Percentiles rank a stretch among this genome's conserved stretches.
Evolutionary conservation across 1,140 invertebrate genomes (phyloP).

Genomic region (Drosophila tsacasi): DNA sequence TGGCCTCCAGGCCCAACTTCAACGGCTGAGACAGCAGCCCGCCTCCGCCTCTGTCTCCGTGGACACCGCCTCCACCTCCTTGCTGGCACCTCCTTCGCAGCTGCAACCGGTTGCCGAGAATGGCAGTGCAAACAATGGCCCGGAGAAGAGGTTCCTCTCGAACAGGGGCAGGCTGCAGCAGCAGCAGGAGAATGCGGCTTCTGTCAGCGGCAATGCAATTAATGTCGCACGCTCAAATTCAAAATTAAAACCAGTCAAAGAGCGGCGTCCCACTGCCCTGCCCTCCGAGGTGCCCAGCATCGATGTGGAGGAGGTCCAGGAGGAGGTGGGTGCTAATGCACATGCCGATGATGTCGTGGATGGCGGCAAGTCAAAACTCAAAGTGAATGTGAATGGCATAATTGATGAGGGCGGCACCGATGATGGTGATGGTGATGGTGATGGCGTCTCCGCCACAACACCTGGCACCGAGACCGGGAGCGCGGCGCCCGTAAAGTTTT

Average conservation of each 20-base stretch:
- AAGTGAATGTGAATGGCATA: slow-evolving; percentile 78
- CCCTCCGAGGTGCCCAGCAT: slow-evolving; percentile 70
- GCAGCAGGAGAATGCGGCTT: slow-evolving; percentile 7
- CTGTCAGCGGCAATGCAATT: slow-evolving; percentile 69
- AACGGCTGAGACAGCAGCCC: slow-evolving; percentile 54
- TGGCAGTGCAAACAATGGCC: slow-evolving; percentile 37
- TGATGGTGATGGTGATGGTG: slow-evolving; percentile 48
- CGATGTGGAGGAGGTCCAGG: slow-evolving; percentile 25
- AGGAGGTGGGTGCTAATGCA: slow-evolving; percentile 13
- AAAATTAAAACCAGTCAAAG: slow-evolving; percentile 82
- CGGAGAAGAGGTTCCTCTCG: slow-evolving; percentile 52
- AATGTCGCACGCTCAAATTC: slow-evolving; percentile 73
- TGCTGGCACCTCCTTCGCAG: slow-evolving; percentile 12
- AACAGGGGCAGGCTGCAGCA: slow-evolving; percentile 41
- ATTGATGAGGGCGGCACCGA: slow-evolving; percentile 63
- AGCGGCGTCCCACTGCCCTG: slow-evolving; percentile 75
- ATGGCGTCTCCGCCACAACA: slow-evolving; percentile 37
- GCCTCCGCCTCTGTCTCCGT: neutral
- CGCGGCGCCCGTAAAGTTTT: slow-evolving; percentile 76
- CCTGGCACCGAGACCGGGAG: slow-evolving; percentile 34
- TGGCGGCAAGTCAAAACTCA: slow-evolving; percentile 65
- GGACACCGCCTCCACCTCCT: slow-evolving; percentile 20
- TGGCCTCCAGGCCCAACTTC: slow-evolving; percentile 65
- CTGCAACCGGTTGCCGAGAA: slow-evolving; percentile 55
- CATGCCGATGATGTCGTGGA: slow-evolving; percentile 21